These are phyloP conservation scores for Glaucopsyche alexis DNA, from an alignment of 2,888 invertebrate genomes.

Conservation along the genomic window DNA sequence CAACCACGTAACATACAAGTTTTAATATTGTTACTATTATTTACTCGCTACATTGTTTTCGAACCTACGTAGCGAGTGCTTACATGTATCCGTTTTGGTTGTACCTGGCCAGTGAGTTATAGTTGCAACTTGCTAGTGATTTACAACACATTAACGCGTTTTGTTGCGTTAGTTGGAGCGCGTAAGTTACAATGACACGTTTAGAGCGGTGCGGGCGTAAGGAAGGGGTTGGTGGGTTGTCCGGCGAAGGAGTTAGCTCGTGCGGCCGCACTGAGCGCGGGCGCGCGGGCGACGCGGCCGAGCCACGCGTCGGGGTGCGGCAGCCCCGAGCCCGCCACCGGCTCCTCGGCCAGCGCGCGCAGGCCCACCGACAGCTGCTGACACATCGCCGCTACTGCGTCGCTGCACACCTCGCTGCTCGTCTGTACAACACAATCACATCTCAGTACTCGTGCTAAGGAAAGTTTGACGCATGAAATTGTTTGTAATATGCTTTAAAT, in stretches of 20 bases:
- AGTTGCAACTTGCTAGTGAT: neutral
- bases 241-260: slow-evolving; percentile 58
- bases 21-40: too few relatives aligned
- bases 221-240: slow-evolving; percentile 55
- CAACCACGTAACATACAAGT: too few relatives aligned
- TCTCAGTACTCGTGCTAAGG: too few relatives aligned
- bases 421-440: slow-evolving; percentile 37
- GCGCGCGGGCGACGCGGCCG: slow-evolving; percentile 82
- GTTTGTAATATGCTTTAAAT: too few relatives aligned
- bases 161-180: neutral
- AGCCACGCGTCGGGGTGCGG: slow-evolving; percentile 93
- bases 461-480: too few relatives aligned
- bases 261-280: slow-evolving; percentile 72
- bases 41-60: neutral
- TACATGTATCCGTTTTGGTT: too few relatives aligned
- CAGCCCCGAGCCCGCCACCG: slow-evolving; percentile 59
- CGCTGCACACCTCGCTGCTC: slow-evolving; percentile 35
- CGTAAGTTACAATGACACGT: neutral
- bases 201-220: slow-evolving; percentile 46
- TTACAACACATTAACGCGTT: neutral
- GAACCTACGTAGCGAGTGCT: too few relatives aligned
- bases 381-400: slow-evolving; percentile 88
- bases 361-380: slow-evolving; percentile 88
- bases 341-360: slow-evolving; percentile 84
- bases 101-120: neutral